A percentile compares a stretch with the other conserved stretches of the same genome.
Evolutionary conservation across 2,888 invertebrate genomes (phyloP).

Genomic region (Eupelmus urozonus): DNA sequence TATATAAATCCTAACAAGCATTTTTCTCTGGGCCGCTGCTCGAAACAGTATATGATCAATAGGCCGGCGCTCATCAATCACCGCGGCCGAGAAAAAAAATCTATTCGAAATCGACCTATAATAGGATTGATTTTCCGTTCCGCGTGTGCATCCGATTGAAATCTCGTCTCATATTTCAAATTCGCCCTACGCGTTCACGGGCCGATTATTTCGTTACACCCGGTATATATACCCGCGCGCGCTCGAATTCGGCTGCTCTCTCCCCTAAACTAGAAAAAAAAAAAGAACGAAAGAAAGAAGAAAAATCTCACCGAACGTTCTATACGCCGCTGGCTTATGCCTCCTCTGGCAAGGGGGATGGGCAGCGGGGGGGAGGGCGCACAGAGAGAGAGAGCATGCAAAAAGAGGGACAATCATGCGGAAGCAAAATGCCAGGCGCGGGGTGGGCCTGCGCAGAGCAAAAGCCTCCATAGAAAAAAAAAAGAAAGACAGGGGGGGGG

Average conservation of each 20-base stretch:
- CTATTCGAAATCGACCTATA: no score
- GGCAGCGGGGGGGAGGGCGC: not conserved
- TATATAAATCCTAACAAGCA: no score
- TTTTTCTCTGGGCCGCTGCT: no score
- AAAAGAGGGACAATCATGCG: constrained; percentile 55
- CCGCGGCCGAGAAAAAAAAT: no score
- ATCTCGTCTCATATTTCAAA: no score
- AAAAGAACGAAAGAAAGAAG: no score
- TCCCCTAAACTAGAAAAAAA: no score
- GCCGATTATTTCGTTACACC: not conserved
- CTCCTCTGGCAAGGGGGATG: not conserved
- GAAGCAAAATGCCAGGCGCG: constrained; percentile 46
- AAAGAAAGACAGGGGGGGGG: constrained; percentile 14
- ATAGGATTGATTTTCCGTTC: no score
- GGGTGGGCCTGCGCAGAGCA: constrained; percentile 8
- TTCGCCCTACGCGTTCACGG: not conserved
- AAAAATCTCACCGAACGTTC: not conserved
- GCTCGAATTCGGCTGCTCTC: not conserved
- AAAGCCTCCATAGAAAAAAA: constrained; percentile 23
- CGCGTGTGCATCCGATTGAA: no score
- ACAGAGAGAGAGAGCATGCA: constrained; percentile 28
- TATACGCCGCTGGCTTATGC: no score
- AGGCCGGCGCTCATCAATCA: no score
- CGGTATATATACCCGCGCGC: not conserved
- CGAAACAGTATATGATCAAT: no score